Conservation (phyloP, 2,888 invertebrate genomes). For the Malacosoma neustria region DNA sequence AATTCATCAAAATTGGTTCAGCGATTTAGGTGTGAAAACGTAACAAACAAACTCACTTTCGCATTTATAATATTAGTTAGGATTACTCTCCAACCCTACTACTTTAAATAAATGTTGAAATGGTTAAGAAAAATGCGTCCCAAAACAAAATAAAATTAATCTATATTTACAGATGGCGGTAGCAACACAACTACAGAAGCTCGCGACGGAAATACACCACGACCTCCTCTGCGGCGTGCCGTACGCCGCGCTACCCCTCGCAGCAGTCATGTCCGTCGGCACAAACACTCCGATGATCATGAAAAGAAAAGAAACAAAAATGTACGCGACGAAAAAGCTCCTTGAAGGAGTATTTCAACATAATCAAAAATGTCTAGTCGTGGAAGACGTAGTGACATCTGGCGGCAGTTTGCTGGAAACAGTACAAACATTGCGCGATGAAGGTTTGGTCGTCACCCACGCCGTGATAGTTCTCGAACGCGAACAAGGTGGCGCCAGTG, state of each 20-base stretch:
- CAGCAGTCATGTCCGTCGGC: conserved; percentile 86
- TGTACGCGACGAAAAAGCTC: conserved; percentile 95
- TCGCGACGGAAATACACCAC: conserved; percentile 46
- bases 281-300: conserved; percentile 89
- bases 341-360: conserved; percentile 87
- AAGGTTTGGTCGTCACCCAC: conserved; percentile 81
- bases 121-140: not conserved
- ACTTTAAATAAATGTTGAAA: no score
- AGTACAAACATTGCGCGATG: conserved; percentile 78
- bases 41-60: no score
- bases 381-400: conserved; percentile 96
- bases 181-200: conserved; percentile 36
- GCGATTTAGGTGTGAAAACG: no score
- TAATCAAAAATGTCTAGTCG: conserved; percentile 85
- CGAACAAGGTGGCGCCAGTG: conserved; percentile 90
- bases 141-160: not conserved
- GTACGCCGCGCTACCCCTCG: conserved; percentile 96
- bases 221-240: conserved; percentile 96
- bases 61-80: no score
- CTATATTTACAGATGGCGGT: conserved; percentile 41
- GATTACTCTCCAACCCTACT: no score
- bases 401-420: conserved; percentile 96
- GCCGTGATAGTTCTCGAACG: conserved; percentile 94
- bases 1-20: no score
- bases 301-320: conserved; percentile 93